phyloP scores from a whole-genome alignment of 2,113 vertebrate species.

The rabbit (Oryctolagus cuniculus) region DNA sequence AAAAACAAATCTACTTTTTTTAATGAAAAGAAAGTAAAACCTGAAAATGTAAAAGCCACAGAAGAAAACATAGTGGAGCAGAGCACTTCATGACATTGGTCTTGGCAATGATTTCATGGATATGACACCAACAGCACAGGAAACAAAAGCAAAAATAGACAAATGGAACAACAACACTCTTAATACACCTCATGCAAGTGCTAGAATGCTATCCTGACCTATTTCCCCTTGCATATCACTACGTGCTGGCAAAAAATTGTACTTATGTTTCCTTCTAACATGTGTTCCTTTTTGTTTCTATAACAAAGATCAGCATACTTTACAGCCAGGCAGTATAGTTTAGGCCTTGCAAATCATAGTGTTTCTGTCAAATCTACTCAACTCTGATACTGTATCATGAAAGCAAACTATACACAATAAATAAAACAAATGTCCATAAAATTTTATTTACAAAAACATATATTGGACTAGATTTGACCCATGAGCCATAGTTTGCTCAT shows the following conservation, averaged over 20 bases:
- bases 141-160: not conserved
- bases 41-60: not conserved
- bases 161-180: not conserved
- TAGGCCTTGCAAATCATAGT: not conserved
- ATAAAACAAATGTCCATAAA: not conserved
- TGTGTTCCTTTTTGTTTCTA: not conserved
- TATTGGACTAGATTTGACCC: not conserved
- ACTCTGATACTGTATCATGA: not conserved
- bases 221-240: not conserved
- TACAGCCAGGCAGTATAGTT: not conserved
- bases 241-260: not conserved
- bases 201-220: not conserved
- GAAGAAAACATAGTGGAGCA: not conserved
- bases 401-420: not conserved
- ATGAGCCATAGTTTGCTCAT: not conserved
- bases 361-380: not conserved
- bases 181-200: not conserved
- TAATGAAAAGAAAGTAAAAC: not conserved
- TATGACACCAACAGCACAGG: not conserved
- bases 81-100: not conserved
- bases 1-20: too few species aligned
- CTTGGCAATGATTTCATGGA: not conserved
- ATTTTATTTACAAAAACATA: not conserved
- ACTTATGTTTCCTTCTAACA: too few species aligned
- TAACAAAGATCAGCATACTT: not conserved